These are phyloP conservation scores for Amiota minor DNA, from an alignment of 2,888 invertebrate species.

Conservation along the genomic window DNA sequence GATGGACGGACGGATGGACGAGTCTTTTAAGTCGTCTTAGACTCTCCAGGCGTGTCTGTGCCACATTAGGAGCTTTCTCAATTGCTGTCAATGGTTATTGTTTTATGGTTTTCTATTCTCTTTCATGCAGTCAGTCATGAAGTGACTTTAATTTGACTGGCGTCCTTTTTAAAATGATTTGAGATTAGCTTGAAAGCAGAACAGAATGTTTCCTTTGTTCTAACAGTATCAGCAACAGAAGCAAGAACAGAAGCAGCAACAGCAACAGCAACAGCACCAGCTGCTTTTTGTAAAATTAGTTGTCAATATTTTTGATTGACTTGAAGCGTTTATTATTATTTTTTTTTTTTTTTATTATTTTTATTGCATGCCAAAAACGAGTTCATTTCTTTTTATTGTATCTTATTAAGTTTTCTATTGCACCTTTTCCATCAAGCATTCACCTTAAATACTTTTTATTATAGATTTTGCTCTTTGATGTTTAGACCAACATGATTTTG, in stretches of 20 bases:
- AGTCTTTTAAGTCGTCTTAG: background rate
- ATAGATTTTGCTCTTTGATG: no score
- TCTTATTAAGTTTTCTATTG: no score
- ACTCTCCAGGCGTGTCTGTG: slow-evolving; percentile 37
- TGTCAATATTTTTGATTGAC: slow-evolving; percentile 65
- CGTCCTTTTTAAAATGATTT: background rate
- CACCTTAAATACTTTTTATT: no score
- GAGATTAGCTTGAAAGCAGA: background rate
- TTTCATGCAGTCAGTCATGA: background rate
- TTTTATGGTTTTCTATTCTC: slow-evolving; percentile 10
- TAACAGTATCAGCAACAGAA: no score
- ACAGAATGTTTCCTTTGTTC: no score
- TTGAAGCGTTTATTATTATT: slow-evolving; percentile 53
- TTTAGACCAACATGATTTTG: no score
- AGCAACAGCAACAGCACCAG: background rate
- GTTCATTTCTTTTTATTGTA: slow-evolving; percentile 37
- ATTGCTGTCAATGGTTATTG: slow-evolving; percentile 38
- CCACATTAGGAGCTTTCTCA: slow-evolving; percentile 51
- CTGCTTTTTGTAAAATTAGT: slow-evolving; percentile 39
- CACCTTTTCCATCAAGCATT: no score
- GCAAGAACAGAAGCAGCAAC: no score
- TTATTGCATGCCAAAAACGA: slow-evolving; percentile 39
- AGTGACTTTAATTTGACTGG: slow-evolving; percentile 8
- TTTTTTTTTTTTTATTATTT: background rate
- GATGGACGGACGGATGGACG: background rate